These are phyloP conservation scores for Cassiopea andromeda DNA, from an alignment of 30 jellyfish, hydroid and myxozoan genomes.

Conservation along the genomic window DNA sequence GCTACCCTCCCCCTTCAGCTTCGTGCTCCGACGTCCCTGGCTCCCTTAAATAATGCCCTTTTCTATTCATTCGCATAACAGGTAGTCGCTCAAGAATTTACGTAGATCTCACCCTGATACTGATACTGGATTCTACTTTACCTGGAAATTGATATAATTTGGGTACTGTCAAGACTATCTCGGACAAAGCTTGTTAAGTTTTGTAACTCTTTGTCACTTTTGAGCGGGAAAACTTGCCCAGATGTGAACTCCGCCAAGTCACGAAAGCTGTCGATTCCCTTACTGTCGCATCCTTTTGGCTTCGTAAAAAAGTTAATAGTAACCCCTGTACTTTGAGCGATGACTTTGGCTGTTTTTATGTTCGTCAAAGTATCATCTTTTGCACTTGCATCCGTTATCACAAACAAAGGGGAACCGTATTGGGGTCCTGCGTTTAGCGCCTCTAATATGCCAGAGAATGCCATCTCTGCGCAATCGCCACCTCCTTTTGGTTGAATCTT, in stretches of 20 bases:
- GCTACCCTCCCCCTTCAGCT: too few relatives aligned
- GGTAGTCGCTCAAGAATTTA: too few relatives aligned
- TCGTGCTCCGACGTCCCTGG: too few relatives aligned
- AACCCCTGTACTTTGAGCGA: constrained; percentile 81
- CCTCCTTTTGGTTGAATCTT: constrained; percentile 75
- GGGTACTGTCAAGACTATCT: constrained; percentile 64
- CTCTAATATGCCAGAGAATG: constrained; percentile 83
- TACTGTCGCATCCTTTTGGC: constrained; percentile 76
- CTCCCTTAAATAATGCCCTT: too few relatives aligned
- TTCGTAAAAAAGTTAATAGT: constrained; percentile 82
- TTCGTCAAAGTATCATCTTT: constrained; percentile 79
- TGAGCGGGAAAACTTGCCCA: constrained; percentile 80
- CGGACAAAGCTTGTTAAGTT: constrained; percentile 55
- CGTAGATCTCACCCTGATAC: not conserved
- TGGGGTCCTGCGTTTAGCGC: constrained; percentile 91
- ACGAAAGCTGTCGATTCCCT: constrained; percentile 69
- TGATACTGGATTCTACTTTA: not conserved
- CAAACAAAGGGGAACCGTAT: constrained; percentile 85
- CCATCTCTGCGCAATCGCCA: constrained; percentile 89
- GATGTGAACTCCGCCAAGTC: constrained; percentile 87
- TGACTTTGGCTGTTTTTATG: constrained; percentile 70
- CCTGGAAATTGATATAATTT: constrained; percentile 66
- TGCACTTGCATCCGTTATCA: constrained; percentile 94
- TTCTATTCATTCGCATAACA: too few relatives aligned
- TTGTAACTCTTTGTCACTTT: constrained; percentile 52